Percentiles rank a stretch among this genome's conserved stretches.
Evolutionary conservation across 2,113 vertebrate genomes (phyloP).

Genomic region (Caretta caretta): DNA sequence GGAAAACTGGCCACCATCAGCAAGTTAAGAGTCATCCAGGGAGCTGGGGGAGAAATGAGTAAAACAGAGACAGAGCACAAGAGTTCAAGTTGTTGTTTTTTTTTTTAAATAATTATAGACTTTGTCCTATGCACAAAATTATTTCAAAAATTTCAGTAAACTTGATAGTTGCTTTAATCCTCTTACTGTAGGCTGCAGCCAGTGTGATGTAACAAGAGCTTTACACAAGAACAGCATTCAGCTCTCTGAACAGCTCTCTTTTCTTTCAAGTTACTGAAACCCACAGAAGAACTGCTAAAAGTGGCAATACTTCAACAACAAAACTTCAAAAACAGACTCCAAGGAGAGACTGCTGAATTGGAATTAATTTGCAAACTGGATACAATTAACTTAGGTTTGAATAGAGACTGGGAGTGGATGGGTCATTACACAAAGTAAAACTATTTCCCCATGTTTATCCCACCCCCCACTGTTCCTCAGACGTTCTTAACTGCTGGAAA

Average conservation of each 20-base stretch:
- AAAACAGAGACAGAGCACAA: neutral
- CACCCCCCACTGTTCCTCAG: too few species aligned
- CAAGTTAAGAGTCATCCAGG: neutral
- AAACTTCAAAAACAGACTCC: too few species aligned
- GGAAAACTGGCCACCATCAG: neutral
- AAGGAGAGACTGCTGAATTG: too few species aligned
- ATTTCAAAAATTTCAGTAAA: constrained; percentile 1
- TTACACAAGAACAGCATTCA: constrained; percentile 17
- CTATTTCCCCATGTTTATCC: too few species aligned
- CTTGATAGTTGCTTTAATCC: constrained; percentile 26
- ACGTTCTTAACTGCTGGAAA: too few species aligned
- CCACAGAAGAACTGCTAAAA: constrained; percentile 23
- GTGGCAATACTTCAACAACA: too few species aligned
- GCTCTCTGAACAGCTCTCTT: neutral
- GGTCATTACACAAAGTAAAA: too few species aligned
- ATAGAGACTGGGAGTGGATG: too few species aligned
- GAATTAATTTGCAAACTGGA: too few species aligned
- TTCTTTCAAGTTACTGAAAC: constrained; percentile 46
- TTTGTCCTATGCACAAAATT: neutral
- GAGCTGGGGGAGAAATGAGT: neutral
- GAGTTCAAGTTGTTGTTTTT: neutral
- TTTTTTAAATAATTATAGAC: neutral
- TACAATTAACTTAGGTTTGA: too few species aligned
- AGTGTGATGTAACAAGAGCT: constrained; percentile 40
- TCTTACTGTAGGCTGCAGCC: constrained; percentile 20